phyloP scores from a whole-genome alignment of 2,888 invertebrate genomes.

The Tyria jacobaeae region DNA sequence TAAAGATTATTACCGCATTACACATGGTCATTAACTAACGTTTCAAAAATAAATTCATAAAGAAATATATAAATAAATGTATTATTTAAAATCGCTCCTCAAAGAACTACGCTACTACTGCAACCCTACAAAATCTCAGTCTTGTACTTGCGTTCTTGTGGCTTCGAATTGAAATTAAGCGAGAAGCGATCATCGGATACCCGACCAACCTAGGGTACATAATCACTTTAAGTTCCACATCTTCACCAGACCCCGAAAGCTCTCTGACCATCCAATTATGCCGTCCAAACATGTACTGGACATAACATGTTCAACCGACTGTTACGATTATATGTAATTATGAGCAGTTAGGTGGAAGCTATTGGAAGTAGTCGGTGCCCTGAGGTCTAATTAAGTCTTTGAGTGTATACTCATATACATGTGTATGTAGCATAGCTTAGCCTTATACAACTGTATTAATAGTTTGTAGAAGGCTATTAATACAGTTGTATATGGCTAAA shows the following conservation, averaged over 20 bases:
- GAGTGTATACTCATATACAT: neutral
- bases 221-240: constrained; percentile 12
- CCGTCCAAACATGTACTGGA: neutral
- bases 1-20: too few relatives aligned
- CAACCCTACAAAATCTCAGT: constrained; percentile 22
- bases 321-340: constrained; percentile 14
- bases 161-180: constrained; percentile 69
- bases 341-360: constrained; percentile 4
- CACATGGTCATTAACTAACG: too few relatives aligned
- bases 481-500: too few relatives aligned
- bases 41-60: too few relatives aligned
- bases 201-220: constrained; percentile 10
- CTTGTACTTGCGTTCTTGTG: constrained; percentile 56
- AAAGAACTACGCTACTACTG: constrained; percentile 35
- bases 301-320: constrained; percentile 4
- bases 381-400: neutral
- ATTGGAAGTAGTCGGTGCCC: neutral
- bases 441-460: too few relatives aligned
- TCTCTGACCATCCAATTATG: constrained; percentile 6
- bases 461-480: too few relatives aligned
- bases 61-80: too few relatives aligned
- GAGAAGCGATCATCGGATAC: constrained; percentile 34
- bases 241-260: neutral
- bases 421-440: neutral
- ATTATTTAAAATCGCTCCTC: neutral